phyloP scores from a whole-genome alignment of 1,140 invertebrate genomes.

The Panagrolaimus sp. region DNA sequence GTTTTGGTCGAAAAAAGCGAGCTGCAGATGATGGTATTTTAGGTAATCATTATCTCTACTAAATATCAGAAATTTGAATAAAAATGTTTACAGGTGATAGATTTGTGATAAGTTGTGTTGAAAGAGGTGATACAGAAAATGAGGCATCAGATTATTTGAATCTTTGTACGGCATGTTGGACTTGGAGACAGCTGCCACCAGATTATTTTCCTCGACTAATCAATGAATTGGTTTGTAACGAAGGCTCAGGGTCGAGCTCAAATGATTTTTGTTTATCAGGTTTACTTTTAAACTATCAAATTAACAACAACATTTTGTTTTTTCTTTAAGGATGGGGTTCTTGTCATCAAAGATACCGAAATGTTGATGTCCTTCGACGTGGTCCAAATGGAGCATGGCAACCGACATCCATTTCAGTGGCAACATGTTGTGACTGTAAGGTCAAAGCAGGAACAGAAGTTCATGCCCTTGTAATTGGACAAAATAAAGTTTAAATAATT shows the following conservation, averaged over 20 bases:
- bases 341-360: conserved; percentile 38
- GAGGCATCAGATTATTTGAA: conserved; percentile 40
- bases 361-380: conserved; percentile 30
- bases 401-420: conserved; percentile 39
- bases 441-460: conserved; percentile 44
- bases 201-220: conserved; percentile 43
- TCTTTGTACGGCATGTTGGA: conserved; percentile 43
- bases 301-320: no score
- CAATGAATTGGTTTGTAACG: conserved; percentile 42
- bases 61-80: neutral
- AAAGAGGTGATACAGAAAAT: conserved; percentile 38
- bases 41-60: neutral
- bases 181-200: conserved; percentile 36
- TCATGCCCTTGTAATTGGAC: conserved; percentile 32
- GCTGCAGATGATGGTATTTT: neutral
- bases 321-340: conserved; percentile 14
- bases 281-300: no score
- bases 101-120: conserved; percentile 45
- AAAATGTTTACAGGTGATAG: conserved; percentile 27
- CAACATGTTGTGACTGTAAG: conserved; percentile 43
- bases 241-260: no score
- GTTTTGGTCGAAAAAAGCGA: conserved; percentile 19
- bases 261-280: conserved; percentile 43
- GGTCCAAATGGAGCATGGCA: conserved; percentile 33
- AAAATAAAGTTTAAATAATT: no score